Evolutionary conservation across 1,140 invertebrate species (phyloP).

Genomic region (Acromyrmex charruanus): DNA sequence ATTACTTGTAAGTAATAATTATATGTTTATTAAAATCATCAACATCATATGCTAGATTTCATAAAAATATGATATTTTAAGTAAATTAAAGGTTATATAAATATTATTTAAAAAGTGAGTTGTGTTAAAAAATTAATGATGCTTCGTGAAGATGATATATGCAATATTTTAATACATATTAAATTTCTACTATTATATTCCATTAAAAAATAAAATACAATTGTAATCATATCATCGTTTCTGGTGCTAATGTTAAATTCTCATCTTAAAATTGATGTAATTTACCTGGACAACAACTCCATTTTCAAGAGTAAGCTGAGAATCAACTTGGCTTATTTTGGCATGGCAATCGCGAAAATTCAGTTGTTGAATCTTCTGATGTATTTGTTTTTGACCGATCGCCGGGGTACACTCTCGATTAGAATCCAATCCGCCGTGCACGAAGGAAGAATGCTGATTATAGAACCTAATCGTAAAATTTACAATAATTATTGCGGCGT

Average conservation of each 20-base stretch:
- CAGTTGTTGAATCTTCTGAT: constrained; percentile 97
- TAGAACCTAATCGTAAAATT: constrained; percentile 92
- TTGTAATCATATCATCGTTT: background rate
- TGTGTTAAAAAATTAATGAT: too few relatives aligned
- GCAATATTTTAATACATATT: background rate
- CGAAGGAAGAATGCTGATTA: constrained; percentile 97
- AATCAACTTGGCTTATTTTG: constrained; percentile 97
- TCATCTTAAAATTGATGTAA: background rate
- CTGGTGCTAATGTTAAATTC: too few relatives aligned
- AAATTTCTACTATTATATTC: background rate
- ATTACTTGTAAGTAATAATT: constrained; percentile 10
- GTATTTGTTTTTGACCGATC: constrained; percentile 97
- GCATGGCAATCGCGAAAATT: constrained; percentile 99
- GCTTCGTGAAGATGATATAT: background rate
- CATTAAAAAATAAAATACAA: background rate
- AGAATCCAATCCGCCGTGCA: constrained; percentile 96
- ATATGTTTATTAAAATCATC: background rate
- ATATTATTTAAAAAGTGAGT: too few relatives aligned
- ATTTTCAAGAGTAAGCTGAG: constrained; percentile 96
- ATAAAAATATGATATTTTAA: too few relatives aligned
- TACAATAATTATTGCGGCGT: background rate
- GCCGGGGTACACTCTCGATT: constrained; percentile 94
- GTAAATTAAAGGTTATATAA: too few relatives aligned
- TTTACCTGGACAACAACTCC: constrained; percentile 97
- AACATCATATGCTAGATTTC: too few relatives aligned